Evolutionary conservation across 2,888 invertebrate genomes (phyloP), one percentile per base, ranked within the genome.

Genomic region (Plusia festucae): DNA sequence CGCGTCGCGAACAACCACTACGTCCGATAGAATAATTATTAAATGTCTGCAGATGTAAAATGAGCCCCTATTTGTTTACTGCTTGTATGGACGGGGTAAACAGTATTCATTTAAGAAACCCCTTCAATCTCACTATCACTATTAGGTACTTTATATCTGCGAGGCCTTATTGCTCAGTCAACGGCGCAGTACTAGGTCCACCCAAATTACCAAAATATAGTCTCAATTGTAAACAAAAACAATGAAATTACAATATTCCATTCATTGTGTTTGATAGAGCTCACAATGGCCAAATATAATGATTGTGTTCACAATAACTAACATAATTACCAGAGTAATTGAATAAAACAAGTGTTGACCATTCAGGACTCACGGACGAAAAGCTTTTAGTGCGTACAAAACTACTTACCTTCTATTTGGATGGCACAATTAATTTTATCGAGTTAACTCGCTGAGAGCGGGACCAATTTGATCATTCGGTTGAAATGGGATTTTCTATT

Each of bases 381-480:
- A 90, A 88, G 87, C 89, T 91, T 90, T 91, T 89, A 90, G 85
- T 86, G 82, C 84, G 82, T 86, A 87, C 85, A 83, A 86, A 88
- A 90, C 89, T 89, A 88, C 87, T 87, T 84, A 86, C 82, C 85
- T 85, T 84, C 82, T 81, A 82, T 81, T 86, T 83, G 78, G 81
- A 82, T 80, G 82, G 83, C 84, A 73, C 85, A 90, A 90, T 88
- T 81, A 88, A 88, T 88, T 89, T 89, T 89, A 91, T 91, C 83
- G 83, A 85, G 85, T 91, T 90, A 88, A 78, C 83, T 68, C 76
- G 69, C 80, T 87, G 86, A 88, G 85, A 89, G 88, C 87, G 78
- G 84, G 78, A 81, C 82, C 81, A 84, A 89, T 88, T 87, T 86
- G 82, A 86, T 89, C 84, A 88, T 86, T 87, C 85, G 80, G 60